Conservation (phyloP, 2,113 vertebrate species). For the Columbina picui region DNA sequence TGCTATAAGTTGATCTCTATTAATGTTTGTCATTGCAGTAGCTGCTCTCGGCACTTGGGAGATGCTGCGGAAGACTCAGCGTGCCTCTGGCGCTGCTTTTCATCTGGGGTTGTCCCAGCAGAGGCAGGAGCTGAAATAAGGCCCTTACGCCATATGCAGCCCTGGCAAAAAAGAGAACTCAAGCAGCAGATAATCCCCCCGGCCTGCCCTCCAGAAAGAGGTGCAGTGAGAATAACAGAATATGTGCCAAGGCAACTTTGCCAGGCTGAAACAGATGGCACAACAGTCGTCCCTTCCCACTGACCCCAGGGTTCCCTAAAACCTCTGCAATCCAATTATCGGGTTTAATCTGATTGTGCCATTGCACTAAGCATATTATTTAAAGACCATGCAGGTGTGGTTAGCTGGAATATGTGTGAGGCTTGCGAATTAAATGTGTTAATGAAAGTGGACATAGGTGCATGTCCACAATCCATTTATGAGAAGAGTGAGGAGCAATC, state of each 20-base stretch:
- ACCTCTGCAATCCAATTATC: background rate
- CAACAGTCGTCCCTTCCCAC: background rate
- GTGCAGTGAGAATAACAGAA: background rate
- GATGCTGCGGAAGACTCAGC: background rate
- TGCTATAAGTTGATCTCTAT: background rate
- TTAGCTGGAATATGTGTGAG: background rate
- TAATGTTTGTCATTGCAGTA: background rate
- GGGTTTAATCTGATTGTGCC: background rate
- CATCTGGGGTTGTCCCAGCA: background rate
- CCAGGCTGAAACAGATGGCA: background rate
- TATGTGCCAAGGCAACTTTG: background rate
- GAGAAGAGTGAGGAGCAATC: background rate
- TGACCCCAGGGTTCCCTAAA: slow-evolving; percentile 16
- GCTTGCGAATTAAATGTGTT: background rate
- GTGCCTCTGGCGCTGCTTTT: background rate
- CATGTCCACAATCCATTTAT: background rate
- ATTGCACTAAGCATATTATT: slow-evolving; percentile 11
- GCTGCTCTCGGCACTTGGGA: background rate
- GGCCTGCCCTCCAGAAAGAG: background rate
- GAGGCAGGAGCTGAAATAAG: background rate
- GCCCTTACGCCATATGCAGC: background rate
- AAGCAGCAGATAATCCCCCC: background rate
- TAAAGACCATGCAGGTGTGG: background rate
- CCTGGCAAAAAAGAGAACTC: background rate
- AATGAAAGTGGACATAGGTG: background rate